A percentile compares a stretch with the other conserved stretches of the same genome.
phyloP scores from a whole-genome alignment of 2,888 invertebrate genomes.

The Punctoribates punctum region DNA sequence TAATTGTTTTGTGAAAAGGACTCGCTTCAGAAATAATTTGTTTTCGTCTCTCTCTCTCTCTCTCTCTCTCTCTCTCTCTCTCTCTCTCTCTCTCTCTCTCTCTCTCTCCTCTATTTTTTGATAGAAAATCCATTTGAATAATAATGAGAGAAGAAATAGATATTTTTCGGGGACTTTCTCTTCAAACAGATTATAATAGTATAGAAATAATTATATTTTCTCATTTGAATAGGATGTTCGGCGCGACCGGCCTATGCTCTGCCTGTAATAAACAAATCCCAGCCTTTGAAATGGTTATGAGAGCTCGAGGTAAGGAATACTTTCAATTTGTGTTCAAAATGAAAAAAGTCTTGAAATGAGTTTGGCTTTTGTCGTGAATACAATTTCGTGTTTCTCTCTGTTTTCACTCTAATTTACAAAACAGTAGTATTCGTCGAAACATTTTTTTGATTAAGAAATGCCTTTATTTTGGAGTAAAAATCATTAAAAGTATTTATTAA shows the following conservation, averaged over 20 bases:
- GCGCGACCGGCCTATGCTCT: constrained; percentile 61
- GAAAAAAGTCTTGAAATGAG: background rate
- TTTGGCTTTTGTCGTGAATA: too few species aligned
- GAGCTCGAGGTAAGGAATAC: constrained; percentile 63
- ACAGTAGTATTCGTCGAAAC: background rate
- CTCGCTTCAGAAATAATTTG: too few species aligned
- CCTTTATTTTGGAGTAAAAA: too few species aligned
- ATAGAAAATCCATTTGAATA: too few species aligned
- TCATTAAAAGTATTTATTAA: background rate
- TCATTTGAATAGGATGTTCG: constrained; percentile 47
- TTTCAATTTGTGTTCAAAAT: background rate
- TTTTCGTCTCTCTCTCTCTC: too few species aligned
- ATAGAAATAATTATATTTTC: background rate
- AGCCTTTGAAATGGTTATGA: constrained; percentile 93
- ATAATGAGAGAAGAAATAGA: too few species aligned
- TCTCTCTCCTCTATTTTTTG: too few species aligned
- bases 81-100: too few species aligned
- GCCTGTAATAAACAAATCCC: constrained; percentile 89
- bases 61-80: too few species aligned
- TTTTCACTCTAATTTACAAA: background rate
- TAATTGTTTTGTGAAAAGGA: too few species aligned
- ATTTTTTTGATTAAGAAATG: too few species aligned
- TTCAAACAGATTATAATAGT: background rate
- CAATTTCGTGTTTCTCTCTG: background rate
- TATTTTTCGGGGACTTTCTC: too few species aligned